phyloP scores from a whole-genome alignment of 2,797 vertebrate species.

The Pangasius krempfi region DNA sequence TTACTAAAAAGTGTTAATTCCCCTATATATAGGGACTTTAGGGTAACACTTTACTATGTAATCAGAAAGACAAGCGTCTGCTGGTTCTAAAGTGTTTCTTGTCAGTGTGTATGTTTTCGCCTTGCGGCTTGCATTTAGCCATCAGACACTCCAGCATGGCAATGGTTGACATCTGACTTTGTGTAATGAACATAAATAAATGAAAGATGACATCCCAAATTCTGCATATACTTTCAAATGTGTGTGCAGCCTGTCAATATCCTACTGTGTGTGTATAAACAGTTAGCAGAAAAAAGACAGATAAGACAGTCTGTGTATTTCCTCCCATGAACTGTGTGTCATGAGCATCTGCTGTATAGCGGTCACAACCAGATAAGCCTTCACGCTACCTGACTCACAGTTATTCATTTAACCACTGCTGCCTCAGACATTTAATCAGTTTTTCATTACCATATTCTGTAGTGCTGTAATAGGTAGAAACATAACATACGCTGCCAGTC shows the following conservation, averaged over 20 bases:
- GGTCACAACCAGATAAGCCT: neutral
- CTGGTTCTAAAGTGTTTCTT: neutral
- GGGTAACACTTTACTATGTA: neutral
- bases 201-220: slow-evolving; percentile 24
- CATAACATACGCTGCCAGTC: slow-evolving; percentile 33
- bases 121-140: neutral
- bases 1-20: too few relatives aligned
- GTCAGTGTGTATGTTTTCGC: neutral
- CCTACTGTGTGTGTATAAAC: neutral
- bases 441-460: slow-evolving; percentile 51
- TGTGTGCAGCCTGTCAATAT: neutral
- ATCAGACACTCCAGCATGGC: neutral
- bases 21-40: too few relatives aligned
- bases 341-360: neutral
- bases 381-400: slow-evolving; percentile 8
- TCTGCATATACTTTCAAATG: neutral
- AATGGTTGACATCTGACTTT: neutral
- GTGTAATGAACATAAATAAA: neutral
- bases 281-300: neutral
- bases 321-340: neutral
- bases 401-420: slow-evolving; percentile 33
- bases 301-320: neutral
- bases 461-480: slow-evolving; percentile 44
- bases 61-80: neutral
- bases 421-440: slow-evolving; percentile 30